These are phyloP conservation scores for Euleptes europaea DNA, from an alignment of 2,113 vertebrate genomes.

Conservation along the genomic window DNA sequence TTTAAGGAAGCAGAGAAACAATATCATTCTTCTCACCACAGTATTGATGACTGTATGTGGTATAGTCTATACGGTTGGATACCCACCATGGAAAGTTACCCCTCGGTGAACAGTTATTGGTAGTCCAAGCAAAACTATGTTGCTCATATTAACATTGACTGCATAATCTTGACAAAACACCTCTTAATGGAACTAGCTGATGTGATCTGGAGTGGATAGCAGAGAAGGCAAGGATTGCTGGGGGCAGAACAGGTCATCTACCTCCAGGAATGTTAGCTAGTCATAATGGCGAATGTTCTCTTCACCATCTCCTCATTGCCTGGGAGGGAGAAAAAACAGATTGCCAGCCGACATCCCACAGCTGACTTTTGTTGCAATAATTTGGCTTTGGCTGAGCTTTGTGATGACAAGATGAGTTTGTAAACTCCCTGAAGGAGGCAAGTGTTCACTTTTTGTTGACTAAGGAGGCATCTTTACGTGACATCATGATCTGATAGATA, in stretches of 20 bases:
- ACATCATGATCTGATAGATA: slow-evolving; percentile 85
- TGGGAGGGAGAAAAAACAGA: neutral
- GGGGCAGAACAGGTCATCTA: neutral
- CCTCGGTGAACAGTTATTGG: neutral
- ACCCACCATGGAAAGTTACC: neutral
- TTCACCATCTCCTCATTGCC: neutral
- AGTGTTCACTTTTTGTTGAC: slow-evolving; percentile 70
- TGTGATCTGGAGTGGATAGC: neutral
- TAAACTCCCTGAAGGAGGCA: slow-evolving; percentile 1
- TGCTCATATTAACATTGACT: fast-evolving
- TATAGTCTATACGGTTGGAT: neutral
- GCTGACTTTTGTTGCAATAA: neutral
- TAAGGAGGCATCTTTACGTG: slow-evolving; percentile 70
- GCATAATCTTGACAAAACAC: slow-evolving; percentile 5
- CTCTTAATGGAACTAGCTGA: neutral
- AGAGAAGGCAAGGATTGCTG: slow-evolving; percentile 3
- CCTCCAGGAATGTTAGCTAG: slow-evolving; percentile 22
- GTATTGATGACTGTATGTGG: neutral
- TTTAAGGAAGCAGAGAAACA: neutral
- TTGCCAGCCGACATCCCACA: neutral
- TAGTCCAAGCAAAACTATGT: neutral
- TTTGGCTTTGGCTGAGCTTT: neutral
- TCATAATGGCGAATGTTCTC: neutral
- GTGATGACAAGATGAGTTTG: slow-evolving; percentile 19
- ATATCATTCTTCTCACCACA: neutral